Evolutionary conservation across 2,113 vertebrate genomes (phyloP), one percentile per base, ranked within the genome.

Genomic region (Sisor rabdophorus): DNA sequence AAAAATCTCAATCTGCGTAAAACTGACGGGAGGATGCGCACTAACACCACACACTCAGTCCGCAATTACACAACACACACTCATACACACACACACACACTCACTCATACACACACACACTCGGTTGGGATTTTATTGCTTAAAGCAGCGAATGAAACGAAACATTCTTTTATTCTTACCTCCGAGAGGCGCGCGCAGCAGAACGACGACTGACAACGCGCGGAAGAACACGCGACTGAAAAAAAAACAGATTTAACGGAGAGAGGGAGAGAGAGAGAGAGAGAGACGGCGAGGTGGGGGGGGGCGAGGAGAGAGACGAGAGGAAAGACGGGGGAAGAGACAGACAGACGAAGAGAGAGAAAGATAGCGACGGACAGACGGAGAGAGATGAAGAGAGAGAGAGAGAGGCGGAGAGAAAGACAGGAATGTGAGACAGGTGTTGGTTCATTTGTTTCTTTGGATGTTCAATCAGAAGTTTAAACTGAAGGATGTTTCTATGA

Each of bases 111-210:
- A 32, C 16, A 40, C 63, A 47, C 63, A 48, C 40, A 10, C 20
- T 15, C 36, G 4, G n/a, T 19, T 22, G 11, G 2, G 40, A 67
- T 67, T 17, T 47, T 11, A 5, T 2, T 20, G 13, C 40, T 7
- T 20, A 47, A 24, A 24, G 13, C 36, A 47, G 63, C 22, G 36
- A 5, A 1, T 63, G 19, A 1, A 26, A 63, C 16, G 7, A 17
- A 63, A 30, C 15, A 32, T 8, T 13, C 20, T 53, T 17, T 19
- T 3, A 28, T 19, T 67, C 79, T 40, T 80, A 77, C 79, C 79
- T 77, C 53, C 17, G 28, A 48, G 0, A 26, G 48, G 9, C 5
- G 17, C 9, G 55, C 22, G 12, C 2, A 36, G 32, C 13, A 47
- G 55, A 48, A 16, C 13, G 13, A 40, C 19, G 11, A 30, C 50